Conservation (phyloP, 2,113 vertebrate species). For the Neomonachus schauinslandi region DNA sequence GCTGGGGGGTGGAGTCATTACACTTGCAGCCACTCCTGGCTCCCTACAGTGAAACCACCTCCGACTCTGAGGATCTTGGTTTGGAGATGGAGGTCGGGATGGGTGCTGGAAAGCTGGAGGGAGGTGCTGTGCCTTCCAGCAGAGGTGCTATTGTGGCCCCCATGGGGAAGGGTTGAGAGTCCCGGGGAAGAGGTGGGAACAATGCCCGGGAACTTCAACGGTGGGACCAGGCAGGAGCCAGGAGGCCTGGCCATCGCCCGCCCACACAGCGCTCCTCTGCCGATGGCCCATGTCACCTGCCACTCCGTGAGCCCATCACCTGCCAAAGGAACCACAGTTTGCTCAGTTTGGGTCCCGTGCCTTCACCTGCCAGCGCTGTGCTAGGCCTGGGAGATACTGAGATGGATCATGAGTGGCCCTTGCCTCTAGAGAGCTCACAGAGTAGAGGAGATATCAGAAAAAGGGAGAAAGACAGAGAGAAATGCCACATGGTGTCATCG, state of each 20-base stretch:
- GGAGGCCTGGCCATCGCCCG: rapidly evolving
- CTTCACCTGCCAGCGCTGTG: background rate
- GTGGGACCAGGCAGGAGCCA: background rate
- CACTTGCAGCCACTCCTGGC: background rate
- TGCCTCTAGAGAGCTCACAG: background rate
- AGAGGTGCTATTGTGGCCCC: background rate
- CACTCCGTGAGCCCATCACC: too few relatives aligned
- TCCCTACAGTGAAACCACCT: background rate
- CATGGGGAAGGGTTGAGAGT: background rate
- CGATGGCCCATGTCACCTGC: rapidly evolving
- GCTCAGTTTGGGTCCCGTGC: background rate
- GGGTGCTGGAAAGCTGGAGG: background rate
- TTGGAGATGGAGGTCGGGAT: background rate
- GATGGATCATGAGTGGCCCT: background rate
- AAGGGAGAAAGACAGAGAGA: background rate
- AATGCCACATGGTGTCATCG: background rate
- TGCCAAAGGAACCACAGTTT: background rate
- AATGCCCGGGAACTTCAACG: background rate
- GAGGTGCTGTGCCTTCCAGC: background rate
- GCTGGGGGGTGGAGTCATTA: background rate
- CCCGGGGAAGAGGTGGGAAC: background rate
- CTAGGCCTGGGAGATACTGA: background rate
- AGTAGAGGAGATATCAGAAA: background rate
- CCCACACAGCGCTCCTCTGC: background rate
- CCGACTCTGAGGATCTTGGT: background rate